These are phyloP conservation scores for Pyrgilauda ruficollis DNA, from an alignment of 2,113 vertebrate species.

Conservation along the genomic window DNA sequence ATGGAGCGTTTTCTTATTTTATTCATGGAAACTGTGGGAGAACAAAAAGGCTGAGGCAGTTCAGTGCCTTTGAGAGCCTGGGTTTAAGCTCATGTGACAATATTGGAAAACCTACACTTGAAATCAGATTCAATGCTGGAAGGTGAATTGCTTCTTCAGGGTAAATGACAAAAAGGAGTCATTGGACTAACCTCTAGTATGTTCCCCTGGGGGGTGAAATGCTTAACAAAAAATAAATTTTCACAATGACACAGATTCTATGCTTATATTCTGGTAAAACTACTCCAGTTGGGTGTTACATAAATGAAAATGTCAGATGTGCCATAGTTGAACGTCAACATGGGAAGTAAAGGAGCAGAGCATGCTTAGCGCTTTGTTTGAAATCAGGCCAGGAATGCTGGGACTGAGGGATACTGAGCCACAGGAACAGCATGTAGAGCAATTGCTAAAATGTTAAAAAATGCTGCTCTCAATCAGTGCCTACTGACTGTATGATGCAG, in stretches of 20 bases:
- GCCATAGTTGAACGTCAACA: not conserved
- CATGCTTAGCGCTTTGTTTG: not conserved
- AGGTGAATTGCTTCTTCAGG: not conserved
- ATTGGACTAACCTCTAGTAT: accelerated
- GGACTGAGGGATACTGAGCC: not conserved
- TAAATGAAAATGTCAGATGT: not conserved
- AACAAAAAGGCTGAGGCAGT: not conserved
- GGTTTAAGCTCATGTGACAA: not conserved
- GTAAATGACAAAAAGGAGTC: not conserved
- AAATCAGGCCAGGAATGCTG: not conserved
- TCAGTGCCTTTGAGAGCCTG: not conserved
- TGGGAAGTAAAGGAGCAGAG: not conserved
- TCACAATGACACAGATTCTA: not conserved
- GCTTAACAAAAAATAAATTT: not conserved
- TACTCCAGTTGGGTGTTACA: not conserved
- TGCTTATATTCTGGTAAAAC: not conserved
- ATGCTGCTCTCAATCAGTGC: not conserved
- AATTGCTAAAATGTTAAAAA: not conserved
- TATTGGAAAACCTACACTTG: not conserved
- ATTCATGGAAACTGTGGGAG: not conserved
- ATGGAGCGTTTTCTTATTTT: not conserved
- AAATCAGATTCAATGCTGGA: not conserved
- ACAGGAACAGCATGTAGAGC: not conserved
- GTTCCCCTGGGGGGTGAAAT: not conserved
- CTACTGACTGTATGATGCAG: not conserved